Conservation (phyloP, 2,113 vertebrate genomes). For the Paraplagusia blochii region DNA sequence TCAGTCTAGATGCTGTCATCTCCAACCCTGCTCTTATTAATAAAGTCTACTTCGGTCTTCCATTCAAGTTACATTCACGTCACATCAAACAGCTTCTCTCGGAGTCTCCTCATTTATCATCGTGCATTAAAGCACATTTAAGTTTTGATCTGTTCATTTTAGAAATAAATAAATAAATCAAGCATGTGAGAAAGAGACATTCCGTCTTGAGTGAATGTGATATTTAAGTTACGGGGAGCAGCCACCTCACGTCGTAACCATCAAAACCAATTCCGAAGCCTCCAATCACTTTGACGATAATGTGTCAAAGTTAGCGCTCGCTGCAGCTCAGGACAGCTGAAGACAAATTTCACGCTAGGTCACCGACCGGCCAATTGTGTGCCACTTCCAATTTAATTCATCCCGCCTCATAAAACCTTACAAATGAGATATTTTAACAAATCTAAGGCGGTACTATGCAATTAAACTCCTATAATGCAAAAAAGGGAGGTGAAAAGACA, state of each 20-base stretch:
- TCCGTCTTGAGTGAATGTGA: slow-evolving; percentile 3
- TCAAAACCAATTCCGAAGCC: slow-evolving; percentile 57
- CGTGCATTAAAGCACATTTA: background rate
- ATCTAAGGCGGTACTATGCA: slow-evolving; percentile 55
- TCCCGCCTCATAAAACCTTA: slow-evolving; percentile 51
- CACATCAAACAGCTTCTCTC: slow-evolving; percentile 3
- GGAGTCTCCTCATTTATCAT: slow-evolving; percentile 1
- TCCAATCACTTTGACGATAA: slow-evolving; percentile 50
- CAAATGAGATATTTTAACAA: slow-evolving; percentile 67
- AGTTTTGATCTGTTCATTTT: slow-evolving; percentile 9
- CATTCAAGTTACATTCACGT: background rate
- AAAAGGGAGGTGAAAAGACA: slow-evolving; percentile 46
- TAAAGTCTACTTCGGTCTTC: background rate
- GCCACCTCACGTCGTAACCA: slow-evolving; percentile 46
- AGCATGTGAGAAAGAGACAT: slow-evolving; percentile 12
- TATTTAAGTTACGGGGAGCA: slow-evolving; percentile 28
- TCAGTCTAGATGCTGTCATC: background rate
- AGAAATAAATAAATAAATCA: slow-evolving; percentile 11
- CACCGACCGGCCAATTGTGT: slow-evolving; percentile 70
- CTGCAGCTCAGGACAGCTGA: slow-evolving; percentile 39
- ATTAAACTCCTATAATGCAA: slow-evolving; percentile 55
- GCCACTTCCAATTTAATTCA: slow-evolving; percentile 74
- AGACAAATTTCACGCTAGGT: slow-evolving; percentile 73
- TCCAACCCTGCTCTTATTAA: background rate
- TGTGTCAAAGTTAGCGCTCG: slow-evolving; percentile 48